Base-by-base conservation (phyloP, 2,113 vertebrate species). In the Cairina moschata region DNA sequence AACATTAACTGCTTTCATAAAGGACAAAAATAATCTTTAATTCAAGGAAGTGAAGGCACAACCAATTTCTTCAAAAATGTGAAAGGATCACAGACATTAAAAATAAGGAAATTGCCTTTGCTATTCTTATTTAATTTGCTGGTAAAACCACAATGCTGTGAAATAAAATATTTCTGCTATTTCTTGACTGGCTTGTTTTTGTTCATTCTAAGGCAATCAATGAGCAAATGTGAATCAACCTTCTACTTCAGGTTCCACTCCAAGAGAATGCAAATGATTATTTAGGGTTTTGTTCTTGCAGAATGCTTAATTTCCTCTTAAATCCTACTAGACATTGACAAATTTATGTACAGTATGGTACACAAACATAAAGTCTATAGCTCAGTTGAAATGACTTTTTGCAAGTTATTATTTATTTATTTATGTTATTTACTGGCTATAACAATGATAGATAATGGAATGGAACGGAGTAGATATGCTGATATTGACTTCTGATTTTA, bases 101-200 rank as follows among this genome's bases (percentile, higher is more conserved):
- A 91, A 93, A 78, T 74, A 90, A 81, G 83, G 56, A 91, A 90
- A 95, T 77, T 71, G 36, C 9, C 38, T 95, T 85, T 88, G 22
- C n/a, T 90, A 56, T 88, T 96, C 75, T 71, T 85, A 59, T 79
- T 88, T 91, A 91, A 90, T 96, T 91, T 95, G 14, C 36, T 80
- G 29, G 22, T 52, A 91, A 87, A 86, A 81, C 25, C 7, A 76
- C 86, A 88, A 90, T 82, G 20, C 68, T 82, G 44, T 69, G 65
- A 95, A 95, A 91, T 77, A 9, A 88, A 88, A 82, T 63, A 93
- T 81, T 91, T 79, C 68, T 95, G 17, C 31, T 72, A 4, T 40
- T 91, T 67, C 88, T 77, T 86, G n/a, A 81, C 69, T 78, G 59
- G 12, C 13, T 86, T 46, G 36, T 81, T 88, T 90, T 78, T 79